Evolutionary conservation across 2,113 vertebrate genomes (phyloP).

Genomic region (Procapra przewalskii): DNA sequence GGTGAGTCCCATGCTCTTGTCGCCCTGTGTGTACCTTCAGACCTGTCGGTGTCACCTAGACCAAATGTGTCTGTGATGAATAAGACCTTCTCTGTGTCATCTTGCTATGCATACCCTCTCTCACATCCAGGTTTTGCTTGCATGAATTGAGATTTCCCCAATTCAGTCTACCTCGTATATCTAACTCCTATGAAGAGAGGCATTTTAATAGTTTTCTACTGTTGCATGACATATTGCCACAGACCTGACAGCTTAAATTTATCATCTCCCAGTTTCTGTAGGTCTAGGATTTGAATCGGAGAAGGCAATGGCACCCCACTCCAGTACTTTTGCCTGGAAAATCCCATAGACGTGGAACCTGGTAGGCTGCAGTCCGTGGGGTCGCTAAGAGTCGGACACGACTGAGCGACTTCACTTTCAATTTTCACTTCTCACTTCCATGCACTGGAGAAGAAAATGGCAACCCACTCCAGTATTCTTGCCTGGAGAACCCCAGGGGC

Average conservation of each 20-base stretch:
- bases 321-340: no score
- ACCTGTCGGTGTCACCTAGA: neutral
- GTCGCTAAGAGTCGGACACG: no score
- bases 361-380: no score
- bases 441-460: no score
- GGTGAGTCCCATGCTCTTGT: accelerated
- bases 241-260: neutral
- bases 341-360: no score
- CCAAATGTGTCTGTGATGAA: neutral
- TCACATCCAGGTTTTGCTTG: neutral
- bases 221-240: neutral
- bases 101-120: neutral
- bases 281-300: neutral
- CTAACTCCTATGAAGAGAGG: neutral
- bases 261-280: neutral
- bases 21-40: neutral
- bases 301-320: no score
- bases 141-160: neutral
- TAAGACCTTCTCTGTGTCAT: neutral
- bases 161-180: no score
- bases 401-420: no score
- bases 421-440: no score
- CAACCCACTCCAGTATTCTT: no score
- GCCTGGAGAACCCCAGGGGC: no score
- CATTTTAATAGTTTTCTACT: neutral